Percentiles rank a stretch among this genome's conserved stretches.
phyloP scores from a whole-genome alignment of 2,797 vertebrate species.

The Mormyrus hasselquistii region DNA sequence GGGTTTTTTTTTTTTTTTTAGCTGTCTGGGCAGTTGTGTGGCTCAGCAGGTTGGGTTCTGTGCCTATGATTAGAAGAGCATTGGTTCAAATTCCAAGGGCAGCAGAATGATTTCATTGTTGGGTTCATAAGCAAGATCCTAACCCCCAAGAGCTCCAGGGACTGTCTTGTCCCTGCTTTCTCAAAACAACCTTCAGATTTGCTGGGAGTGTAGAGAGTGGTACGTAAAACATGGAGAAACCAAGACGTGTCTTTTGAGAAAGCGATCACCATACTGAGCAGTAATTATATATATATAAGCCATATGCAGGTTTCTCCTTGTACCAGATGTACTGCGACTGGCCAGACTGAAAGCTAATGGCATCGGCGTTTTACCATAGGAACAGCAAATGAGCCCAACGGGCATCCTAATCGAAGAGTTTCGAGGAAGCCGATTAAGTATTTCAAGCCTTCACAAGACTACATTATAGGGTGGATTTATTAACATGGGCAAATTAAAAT shows the following conservation, averaged over 20 bases:
- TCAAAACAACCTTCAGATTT: neutral
- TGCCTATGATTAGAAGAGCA: neutral
- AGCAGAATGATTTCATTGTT: neutral
- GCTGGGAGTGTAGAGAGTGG: neutral
- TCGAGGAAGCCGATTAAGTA: neutral
- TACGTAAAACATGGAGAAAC: neutral
- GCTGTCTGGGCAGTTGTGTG: too few species aligned
- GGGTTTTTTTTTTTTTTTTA: neutral
- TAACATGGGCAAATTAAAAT: slow-evolving; percentile 13
- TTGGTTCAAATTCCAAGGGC: neutral
- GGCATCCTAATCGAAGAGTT: neutral
- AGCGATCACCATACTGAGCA: neutral
- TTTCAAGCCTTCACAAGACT: neutral
- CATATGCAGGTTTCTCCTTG: neutral
- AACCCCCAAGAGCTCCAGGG: neutral
- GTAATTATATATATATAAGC: neutral
- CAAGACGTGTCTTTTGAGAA: neutral
- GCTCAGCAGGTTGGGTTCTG: neutral
- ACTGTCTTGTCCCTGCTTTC: neutral
- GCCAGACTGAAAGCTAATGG: neutral
- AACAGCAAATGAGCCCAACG: neutral
- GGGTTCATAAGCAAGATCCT: neutral
- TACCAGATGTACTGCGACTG: neutral
- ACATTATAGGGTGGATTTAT: slow-evolving; percentile 16
- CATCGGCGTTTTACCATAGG: neutral